These are phyloP conservation scores for Petrolisthes manimaculis DNA, from an alignment of 2,888 invertebrate species.

Conservation along the genomic window DNA sequence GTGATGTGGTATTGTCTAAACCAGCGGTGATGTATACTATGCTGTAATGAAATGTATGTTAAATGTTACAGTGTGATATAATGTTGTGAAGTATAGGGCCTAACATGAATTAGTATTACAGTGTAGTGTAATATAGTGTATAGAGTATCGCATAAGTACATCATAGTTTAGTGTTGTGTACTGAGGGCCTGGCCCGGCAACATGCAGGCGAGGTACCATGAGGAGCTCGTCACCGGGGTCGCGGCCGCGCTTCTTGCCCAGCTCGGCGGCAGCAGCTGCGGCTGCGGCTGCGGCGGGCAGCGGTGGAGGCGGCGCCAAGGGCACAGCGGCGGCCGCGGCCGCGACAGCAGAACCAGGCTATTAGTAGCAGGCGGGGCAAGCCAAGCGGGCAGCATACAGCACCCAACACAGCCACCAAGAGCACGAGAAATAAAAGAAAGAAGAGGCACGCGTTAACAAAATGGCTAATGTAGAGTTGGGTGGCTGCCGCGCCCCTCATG, in stretches of 20 bases:
- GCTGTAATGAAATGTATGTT: not conserved
- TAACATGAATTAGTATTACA: no score
- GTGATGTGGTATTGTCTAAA: not conserved
- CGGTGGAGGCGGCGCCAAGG: conserved; percentile 66
- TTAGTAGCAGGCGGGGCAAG: conserved; percentile 68
- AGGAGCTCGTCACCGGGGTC: conserved; percentile 88
- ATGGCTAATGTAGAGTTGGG: conserved; percentile 62
- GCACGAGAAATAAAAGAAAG: conserved; percentile 64
- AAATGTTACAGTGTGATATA: not conserved
- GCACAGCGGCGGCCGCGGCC: conserved; percentile 64
- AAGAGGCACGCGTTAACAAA: conserved; percentile 65
- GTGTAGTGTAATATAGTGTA: no score
- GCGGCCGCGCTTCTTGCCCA: conserved; percentile 95
- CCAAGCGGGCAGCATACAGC: conserved; percentile 68
- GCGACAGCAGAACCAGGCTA: conserved; percentile 67
- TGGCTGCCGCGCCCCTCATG: conserved; percentile 57
- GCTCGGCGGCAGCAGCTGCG: conserved; percentile 76
- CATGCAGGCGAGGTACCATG: conserved; percentile 88
- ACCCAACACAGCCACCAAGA: conserved; percentile 65
- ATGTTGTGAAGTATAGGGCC: not conserved
- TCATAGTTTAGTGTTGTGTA: not conserved
- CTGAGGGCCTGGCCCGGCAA: conserved; percentile 67
- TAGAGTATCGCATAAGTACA: no score
- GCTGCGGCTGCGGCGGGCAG: conserved; percentile 70
- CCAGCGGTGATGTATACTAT: not conserved